Conservation (phyloP, 2,888 invertebrate genomes). For the Ditylenchus weischeri region DNA sequence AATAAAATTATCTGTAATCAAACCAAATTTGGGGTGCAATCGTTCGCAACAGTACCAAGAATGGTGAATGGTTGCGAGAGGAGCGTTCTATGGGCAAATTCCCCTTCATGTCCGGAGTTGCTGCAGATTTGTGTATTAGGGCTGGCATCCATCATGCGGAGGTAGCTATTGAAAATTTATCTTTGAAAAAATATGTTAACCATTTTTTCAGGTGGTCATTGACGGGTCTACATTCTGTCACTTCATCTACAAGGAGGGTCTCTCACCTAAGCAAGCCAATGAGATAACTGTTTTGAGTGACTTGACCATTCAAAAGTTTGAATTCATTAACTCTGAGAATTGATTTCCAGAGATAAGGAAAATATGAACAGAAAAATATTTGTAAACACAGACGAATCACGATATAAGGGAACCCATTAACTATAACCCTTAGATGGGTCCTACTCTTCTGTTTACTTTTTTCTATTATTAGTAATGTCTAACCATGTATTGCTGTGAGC, state of each 20-base stretch:
- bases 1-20: too few relatives aligned
- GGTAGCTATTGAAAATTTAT: too few relatives aligned
- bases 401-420: too few relatives aligned
- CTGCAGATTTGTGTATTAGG: conserved; percentile 44
- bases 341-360: too few relatives aligned
- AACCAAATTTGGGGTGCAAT: conserved; percentile 38
- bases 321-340: conserved; percentile 6
- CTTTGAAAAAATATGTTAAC: background rate
- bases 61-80: conserved; percentile 44
- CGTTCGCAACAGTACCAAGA: conserved; percentile 43
- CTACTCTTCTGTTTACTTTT: too few relatives aligned
- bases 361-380: too few relatives aligned
- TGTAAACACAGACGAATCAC: too few relatives aligned
- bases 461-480: too few relatives aligned
- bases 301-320: conserved; percentile 41
- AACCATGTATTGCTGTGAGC: too few relatives aligned
- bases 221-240: conserved; percentile 43
- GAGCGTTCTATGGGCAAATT: conserved; percentile 44
- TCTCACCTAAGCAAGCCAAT: conserved; percentile 33
- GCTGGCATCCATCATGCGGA: conserved; percentile 41
- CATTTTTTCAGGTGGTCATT: conserved; percentile 38
- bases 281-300: conserved; percentile 40
- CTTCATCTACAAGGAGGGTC: conserved; percentile 40
- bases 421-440: too few relatives aligned
- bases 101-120: conserved; percentile 48